Percentiles rank a stretch among this genome's conserved stretches.
Conservation (phyloP, 2,888 invertebrate species). For the Lasioglossum lativentre region DNA sequence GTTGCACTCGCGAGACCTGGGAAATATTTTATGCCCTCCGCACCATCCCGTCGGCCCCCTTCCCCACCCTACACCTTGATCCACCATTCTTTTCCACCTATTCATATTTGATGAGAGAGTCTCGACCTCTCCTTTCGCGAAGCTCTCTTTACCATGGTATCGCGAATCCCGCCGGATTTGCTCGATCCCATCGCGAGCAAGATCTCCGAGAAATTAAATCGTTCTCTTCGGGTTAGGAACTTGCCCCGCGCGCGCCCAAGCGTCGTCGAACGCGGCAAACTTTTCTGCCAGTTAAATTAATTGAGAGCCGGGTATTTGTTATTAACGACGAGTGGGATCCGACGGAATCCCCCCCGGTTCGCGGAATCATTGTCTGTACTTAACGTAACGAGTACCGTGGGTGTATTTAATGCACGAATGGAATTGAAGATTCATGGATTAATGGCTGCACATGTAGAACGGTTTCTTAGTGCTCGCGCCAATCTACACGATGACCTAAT, state of each 20-base stretch:
- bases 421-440: background rate
- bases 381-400: constrained; percentile 13
- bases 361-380: constrained; percentile 15
- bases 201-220: constrained; percentile 65
- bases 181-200: constrained; percentile 37
- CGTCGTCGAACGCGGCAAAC: constrained; percentile 29
- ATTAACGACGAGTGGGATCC: constrained; percentile 11
- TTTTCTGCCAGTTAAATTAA: constrained; percentile 50
- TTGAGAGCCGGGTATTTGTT: constrained; percentile 16
- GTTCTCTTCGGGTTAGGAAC: constrained; percentile 62
- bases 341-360: background rate
- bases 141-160: constrained; percentile 47
- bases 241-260: constrained; percentile 8
- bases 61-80: constrained; percentile 61
- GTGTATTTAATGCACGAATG: background rate
- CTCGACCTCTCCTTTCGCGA: constrained; percentile 54
- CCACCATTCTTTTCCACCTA: constrained; percentile 71
- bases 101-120: constrained; percentile 77
- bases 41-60: constrained; percentile 38
- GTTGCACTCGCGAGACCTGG: constrained; percentile 69
- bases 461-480: background rate
- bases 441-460: background rate
- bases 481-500: background rate
- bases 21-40: constrained; percentile 76
- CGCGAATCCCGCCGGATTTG: constrained; percentile 32